These are phyloP conservation scores for Steinernema khuongi DNA, from an alignment of 1,140 invertebrate genomes.

Conservation along the genomic window DNA sequence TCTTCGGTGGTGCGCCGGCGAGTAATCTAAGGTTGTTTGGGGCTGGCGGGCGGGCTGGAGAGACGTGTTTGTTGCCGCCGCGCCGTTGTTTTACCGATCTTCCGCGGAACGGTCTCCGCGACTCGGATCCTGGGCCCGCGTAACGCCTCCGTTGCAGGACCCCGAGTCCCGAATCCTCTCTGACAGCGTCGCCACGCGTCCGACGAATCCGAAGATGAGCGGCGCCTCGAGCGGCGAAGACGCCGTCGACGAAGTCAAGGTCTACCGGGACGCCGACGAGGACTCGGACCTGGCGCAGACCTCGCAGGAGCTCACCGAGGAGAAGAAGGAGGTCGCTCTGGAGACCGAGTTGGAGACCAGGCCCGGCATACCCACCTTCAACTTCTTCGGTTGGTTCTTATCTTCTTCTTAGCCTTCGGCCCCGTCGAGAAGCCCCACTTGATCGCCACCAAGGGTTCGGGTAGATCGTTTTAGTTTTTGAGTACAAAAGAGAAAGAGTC, in stretches of 20 bases:
- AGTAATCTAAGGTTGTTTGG: slow-evolving; percentile 17
- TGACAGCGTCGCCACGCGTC: slow-evolving; percentile 7
- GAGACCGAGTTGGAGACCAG: slow-evolving; percentile 34
- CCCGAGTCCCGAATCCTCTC: too few relatives aligned
- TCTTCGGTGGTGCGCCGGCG: slow-evolving; percentile 8
- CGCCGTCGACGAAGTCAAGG: slow-evolving; percentile 39
- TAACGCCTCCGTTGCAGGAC: neutral
- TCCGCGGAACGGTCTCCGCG: too few relatives aligned
- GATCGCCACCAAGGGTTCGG: too few relatives aligned
- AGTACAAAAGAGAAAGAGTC: neutral
- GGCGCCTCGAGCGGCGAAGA: slow-evolving; percentile 33
- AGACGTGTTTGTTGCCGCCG: slow-evolving; percentile 7
- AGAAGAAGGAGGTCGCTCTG: slow-evolving; percentile 40
- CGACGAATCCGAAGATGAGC: slow-evolving; percentile 1
- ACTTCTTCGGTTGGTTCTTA: slow-evolving; percentile 18
- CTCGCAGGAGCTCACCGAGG: slow-evolving; percentile 35
- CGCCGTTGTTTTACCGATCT: slow-evolving; percentile 16
- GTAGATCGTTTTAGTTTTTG: neutral
- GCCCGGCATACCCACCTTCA: neutral
- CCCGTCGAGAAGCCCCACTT: neutral
- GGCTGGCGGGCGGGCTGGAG: slow-evolving; percentile 5
- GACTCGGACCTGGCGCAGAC: slow-evolving; percentile 25
- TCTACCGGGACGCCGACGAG: slow-evolving; percentile 28
- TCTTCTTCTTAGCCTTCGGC: neutral
- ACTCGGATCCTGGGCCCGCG: neutral